A percentile compares a stretch with the other conserved stretches of the same genome.
phyloP scores from a whole-genome alignment of 2,113 vertebrate species.

The Australoheros scitulus region DNA sequence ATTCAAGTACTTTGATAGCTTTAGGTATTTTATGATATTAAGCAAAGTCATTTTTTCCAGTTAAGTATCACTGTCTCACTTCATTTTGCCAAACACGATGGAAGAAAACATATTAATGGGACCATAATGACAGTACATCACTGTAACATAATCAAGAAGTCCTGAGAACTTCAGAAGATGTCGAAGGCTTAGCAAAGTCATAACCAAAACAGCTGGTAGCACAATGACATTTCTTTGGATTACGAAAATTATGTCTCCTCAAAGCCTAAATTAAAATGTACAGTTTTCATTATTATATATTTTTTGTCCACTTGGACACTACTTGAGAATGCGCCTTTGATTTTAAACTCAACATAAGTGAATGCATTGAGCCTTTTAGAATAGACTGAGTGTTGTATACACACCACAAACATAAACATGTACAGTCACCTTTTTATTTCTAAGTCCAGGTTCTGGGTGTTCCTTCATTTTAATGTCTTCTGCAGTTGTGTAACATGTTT shows the following conservation, averaged over 20 bases:
- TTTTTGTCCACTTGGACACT: conserved; percentile 4
- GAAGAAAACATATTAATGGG: neutral
- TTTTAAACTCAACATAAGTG: neutral
- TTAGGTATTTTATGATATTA: conserved; percentile 22
- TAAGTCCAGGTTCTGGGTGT: conserved; percentile 28
- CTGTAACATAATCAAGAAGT: neutral
- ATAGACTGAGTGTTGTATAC: conserved; percentile 15
- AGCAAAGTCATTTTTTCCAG: conserved; percentile 19
- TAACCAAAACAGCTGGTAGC: neutral
- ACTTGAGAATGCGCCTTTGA: neutral
- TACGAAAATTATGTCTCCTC: neutral
- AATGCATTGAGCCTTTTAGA: conserved; percentile 13
- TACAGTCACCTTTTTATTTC: conserved; percentile 13
- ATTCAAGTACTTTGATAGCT: conserved; percentile 28
- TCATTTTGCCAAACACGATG: neutral
- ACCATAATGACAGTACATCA: neutral
- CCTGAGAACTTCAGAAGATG: neutral
- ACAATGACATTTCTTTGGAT: neutral
- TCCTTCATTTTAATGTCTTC: neutral
- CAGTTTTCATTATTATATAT: conserved; percentile 14
- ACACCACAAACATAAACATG: conserved; percentile 16
- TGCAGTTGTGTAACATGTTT: conserved; percentile 21
- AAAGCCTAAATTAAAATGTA: neutral
- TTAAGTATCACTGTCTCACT: neutral
- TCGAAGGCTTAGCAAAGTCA: neutral